A percentile compares a stretch with the other conserved stretches of the same genome.
These are phyloP conservation scores for Silurus lanzhouensis DNA, from an alignment of 2,797 vertebrate species.

Conservation along the genomic window DNA sequence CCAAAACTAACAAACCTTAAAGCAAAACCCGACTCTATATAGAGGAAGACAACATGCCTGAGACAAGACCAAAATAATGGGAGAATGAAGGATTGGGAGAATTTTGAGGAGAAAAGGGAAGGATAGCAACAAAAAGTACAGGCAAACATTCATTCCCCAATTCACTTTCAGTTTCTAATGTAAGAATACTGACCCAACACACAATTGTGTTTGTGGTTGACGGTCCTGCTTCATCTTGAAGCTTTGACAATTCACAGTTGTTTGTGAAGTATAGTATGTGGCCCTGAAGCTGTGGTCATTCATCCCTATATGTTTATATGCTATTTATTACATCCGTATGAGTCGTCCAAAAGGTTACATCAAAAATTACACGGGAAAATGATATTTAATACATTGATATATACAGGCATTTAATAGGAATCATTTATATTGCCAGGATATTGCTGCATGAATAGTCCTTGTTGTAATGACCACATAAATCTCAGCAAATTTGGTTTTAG, in stretches of 20 bases:
- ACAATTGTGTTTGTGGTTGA: background rate
- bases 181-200: background rate
- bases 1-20: background rate
- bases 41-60: background rate
- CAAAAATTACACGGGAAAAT: background rate
- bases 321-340: too few species aligned
- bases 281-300: background rate
- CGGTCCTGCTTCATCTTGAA: background rate
- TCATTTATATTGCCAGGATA: background rate
- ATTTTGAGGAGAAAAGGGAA: background rate
- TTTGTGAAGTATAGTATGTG: background rate
- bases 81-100: background rate
- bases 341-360: background rate
- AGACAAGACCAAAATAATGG: background rate
- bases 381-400: background rate
- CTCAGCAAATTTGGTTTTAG: background rate
- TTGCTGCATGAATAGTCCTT: background rate
- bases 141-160: background rate
- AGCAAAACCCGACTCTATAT: background rate
- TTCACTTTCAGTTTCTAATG: background rate
- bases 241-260: background rate
- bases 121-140: background rate
- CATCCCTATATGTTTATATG: background rate
- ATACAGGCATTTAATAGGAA: background rate
- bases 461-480: too few species aligned